These are phyloP conservation scores for Piprites chloris DNA, from an alignment of 2,113 vertebrate genomes.

Conservation along the genomic window DNA sequence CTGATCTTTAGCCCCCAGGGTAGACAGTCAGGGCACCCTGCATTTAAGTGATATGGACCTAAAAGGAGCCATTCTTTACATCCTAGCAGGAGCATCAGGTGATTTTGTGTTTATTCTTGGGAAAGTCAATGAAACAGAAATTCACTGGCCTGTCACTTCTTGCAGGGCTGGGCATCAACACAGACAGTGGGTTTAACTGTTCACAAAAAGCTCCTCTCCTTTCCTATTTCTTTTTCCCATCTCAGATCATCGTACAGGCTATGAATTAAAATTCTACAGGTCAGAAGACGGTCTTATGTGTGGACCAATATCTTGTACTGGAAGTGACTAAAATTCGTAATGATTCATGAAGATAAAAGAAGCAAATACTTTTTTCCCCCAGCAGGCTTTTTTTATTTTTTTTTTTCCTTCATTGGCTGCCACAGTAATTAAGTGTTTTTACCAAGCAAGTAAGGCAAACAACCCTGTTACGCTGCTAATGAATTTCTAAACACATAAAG, in stretches of 20 bases:
- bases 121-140: background rate
- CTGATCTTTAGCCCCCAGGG: background rate
- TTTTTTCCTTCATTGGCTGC: background rate
- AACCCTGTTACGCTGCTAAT: background rate
- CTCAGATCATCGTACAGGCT: background rate
- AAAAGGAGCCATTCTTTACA: background rate
- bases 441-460: background rate
- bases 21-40: background rate
- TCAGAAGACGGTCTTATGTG: background rate
- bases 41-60: background rate
- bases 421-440: background rate
- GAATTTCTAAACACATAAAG: background rate
- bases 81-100: background rate
- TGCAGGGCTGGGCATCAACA: background rate
- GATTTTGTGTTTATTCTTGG: background rate
- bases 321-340: background rate
- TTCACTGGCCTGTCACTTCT: background rate
- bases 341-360: background rate
- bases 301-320: background rate
- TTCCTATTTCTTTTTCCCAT: background rate
- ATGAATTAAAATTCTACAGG: background rate
- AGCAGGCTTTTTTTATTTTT: background rate
- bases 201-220: background rate
- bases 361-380: background rate
- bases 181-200: background rate